Evolutionary conservation across 2,888 invertebrate species (phyloP), one percentile per base, ranked within the genome.

Genomic region (Endotricha flammealis): DNA sequence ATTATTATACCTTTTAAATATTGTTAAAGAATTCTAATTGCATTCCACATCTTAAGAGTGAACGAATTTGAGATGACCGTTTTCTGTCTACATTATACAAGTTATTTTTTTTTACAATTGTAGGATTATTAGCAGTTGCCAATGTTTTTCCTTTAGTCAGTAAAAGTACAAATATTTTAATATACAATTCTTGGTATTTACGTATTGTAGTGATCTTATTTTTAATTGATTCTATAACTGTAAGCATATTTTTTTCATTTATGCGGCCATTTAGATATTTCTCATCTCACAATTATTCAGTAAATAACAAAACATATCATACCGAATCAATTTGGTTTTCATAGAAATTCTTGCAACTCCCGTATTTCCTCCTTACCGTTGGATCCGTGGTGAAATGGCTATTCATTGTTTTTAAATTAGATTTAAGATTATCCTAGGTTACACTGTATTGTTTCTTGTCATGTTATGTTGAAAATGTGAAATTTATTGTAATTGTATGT

Each of bases 101-200:
- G 73, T 78, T 76, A 72, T 79, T 83, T 82, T 79, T 60, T 85
- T 86, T 86, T 85, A 83, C 80, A 79, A 78, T 76, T 71, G 73
- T 86, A 86, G 80, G 80, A 77, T 85, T 85, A 85, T 85, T 85
- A 86, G 85, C 83, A 78, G 83, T 82, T 83, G 85, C 86, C 85
- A 85, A 86, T 83, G 82, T 85, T 83, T 83, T 89, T 90, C 89
- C 89, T 90, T 91, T 92, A 92, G 92, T 92, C 92, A 91, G 91
- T 91, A 91, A 90, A 91, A 92, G 92, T 92, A 92, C 92, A 92
- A 92, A 92, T 91, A 91, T 91, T 91, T 90, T 83, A 89, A 88
- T 88, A 89, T 87, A 87, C 82, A 83, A 86, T 75, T 82, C 86
- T 85, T 83, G 86, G 85, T 87, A 87, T 87, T 86, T 87, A 86